Conservation (phyloP, 2,113 vertebrate genomes). For the Callionymus lyra region DNA sequence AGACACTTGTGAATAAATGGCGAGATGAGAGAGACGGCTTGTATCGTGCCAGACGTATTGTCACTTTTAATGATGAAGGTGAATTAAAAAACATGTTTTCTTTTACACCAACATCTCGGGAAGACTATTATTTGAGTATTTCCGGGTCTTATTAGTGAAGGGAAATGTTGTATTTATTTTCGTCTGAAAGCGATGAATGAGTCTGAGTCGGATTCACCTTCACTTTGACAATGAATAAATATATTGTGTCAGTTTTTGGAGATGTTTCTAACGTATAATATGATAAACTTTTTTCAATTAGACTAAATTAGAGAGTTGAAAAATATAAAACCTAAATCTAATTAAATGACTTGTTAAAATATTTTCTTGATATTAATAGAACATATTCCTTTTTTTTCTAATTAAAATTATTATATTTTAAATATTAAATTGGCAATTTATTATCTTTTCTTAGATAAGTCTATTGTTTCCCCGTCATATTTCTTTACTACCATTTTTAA, state of each 20-base stretch:
- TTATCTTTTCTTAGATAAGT: too few relatives aligned
- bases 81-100: slow-evolving; percentile 41
- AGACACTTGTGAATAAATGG: slow-evolving; percentile 37
- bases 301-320: not conserved
- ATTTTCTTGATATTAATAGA: too few relatives aligned
- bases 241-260: too few relatives aligned
- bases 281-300: not conserved
- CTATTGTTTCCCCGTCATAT: too few relatives aligned
- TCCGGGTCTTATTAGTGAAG: slow-evolving; percentile 6
- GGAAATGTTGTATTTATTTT: slow-evolving; percentile 2
- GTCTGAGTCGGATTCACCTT: slow-evolving; percentile 1
- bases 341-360: too few relatives aligned
- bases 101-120: slow-evolving; percentile 20
- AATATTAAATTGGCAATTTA: too few relatives aligned
- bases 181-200: slow-evolving; percentile 1
- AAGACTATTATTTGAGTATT: slow-evolving; percentile 18
- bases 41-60: slow-evolving; percentile 27
- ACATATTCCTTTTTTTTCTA: too few relatives aligned
- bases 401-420: too few relatives aligned
- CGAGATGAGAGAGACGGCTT: slow-evolving; percentile 20
- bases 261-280: too few relatives aligned
- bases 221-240: not conserved
- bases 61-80: slow-evolving; percentile 38
- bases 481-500: too few relatives aligned
- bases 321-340: not conserved